Conservation (phyloP, 37 sponge, comb jelly and placozoan genomes). For the Ianthella basta region DNA sequence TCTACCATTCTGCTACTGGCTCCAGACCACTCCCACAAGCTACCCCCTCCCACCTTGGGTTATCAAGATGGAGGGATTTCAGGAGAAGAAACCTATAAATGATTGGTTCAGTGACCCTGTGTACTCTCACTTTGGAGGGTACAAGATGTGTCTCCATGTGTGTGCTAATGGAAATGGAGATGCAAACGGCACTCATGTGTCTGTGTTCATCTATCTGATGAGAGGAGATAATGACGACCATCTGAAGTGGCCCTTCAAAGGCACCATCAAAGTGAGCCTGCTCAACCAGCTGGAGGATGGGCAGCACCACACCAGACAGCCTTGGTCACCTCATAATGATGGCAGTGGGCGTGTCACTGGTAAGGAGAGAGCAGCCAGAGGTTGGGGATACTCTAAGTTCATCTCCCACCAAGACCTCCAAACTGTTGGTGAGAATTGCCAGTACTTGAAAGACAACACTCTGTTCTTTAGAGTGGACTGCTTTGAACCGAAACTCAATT, state of each 20-base stretch:
- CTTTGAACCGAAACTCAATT: background rate
- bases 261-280: slow-evolving; percentile 46
- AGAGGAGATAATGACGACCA: slow-evolving; percentile 45
- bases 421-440: background rate
- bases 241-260: slow-evolving; percentile 59
- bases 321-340: background rate
- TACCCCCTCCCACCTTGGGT: slow-evolving; percentile 20
- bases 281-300: slow-evolving; percentile 54
- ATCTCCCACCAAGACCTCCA: background rate
- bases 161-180: slow-evolving; percentile 16
- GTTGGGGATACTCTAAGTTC: background rate
- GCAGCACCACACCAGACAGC: slow-evolving; percentile 24
- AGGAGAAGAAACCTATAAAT: background rate
- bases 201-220: slow-evolving; percentile 52
- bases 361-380: background rate
- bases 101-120: slow-evolving; percentile 51
- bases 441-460: slow-evolving; percentile 15
- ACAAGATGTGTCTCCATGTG: slow-evolving; percentile 43
- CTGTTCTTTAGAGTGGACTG: background rate
- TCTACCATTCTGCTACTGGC: slow-evolving; percentile 21
- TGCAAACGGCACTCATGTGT: slow-evolving; percentile 38
- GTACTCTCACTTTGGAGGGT: slow-evolving; percentile 57
- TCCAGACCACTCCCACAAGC: slow-evolving; percentile 15
- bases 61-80: slow-evolving; percentile 20
- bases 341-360: slow-evolving; percentile 5